These are phyloP conservation scores for Nephrotoma guestfalica DNA, from an alignment of 2,888 invertebrate species.

Conservation along the genomic window DNA sequence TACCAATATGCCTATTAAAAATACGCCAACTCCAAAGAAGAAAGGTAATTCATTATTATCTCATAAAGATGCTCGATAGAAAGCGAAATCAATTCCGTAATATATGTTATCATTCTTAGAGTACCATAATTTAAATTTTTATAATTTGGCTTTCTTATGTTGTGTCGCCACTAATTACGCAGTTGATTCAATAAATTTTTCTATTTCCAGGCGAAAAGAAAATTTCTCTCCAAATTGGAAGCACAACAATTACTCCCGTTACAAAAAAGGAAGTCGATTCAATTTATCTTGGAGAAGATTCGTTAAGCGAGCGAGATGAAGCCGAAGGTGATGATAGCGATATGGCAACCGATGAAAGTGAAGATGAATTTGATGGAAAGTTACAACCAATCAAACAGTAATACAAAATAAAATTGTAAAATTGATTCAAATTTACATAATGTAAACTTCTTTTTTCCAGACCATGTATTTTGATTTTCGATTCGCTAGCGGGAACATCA, in stretches of 20 bases:
- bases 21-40: constrained; percentile 38
- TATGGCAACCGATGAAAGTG: constrained; percentile 37
- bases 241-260: constrained; percentile 45
- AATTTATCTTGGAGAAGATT: constrained; percentile 52
- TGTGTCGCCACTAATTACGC: constrained; percentile 9
- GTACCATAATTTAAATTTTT: no score
- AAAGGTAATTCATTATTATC: constrained; percentile 21
- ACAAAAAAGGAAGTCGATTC: constrained; percentile 38
- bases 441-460: background rate
- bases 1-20: constrained; percentile 44
- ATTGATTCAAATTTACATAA: background rate
- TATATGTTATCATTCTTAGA: no score
- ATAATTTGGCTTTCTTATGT: constrained; percentile 23
- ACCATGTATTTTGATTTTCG: constrained; percentile 89
- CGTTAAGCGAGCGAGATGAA: constrained; percentile 58
- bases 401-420: constrained; percentile 8
- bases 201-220: constrained; percentile 32
- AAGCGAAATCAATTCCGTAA: background rate
- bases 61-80: background rate
- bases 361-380: constrained; percentile 21
- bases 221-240: constrained; percentile 48
- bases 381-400: constrained; percentile 13
- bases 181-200: background rate
- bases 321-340: constrained; percentile 71
- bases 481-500: constrained; percentile 71